These are phyloP conservation scores for Vanacampus margaritifer DNA, from an alignment of 2,113 vertebrate genomes.

Conservation along the genomic window DNA sequence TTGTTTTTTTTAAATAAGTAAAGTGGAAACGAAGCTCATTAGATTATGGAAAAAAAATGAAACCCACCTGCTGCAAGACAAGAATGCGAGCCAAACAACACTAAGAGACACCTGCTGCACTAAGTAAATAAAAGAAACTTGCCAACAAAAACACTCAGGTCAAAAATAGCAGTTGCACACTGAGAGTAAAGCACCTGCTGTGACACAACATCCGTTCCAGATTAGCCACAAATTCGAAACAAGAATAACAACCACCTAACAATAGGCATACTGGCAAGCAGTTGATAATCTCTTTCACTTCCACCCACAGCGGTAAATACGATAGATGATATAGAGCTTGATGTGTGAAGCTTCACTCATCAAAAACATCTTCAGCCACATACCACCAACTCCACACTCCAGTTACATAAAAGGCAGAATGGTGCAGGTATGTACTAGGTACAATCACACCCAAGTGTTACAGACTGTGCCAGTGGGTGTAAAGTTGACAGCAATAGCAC, in stretches of 20 bases:
- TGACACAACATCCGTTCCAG: slow-evolving; percentile 57
- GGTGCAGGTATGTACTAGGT: slow-evolving; percentile 5
- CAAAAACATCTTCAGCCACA: slow-evolving; percentile 8
- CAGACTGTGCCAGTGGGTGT: slow-evolving; percentile 19
- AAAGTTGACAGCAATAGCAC: slow-evolving; percentile 9
- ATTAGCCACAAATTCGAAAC: slow-evolving; percentile 33
- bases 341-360: slow-evolving; percentile 21
- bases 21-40: background rate
- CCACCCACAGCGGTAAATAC: slow-evolving; percentile 15
- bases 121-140: slow-evolving; percentile 38
- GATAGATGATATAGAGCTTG: slow-evolving; percentile 5
- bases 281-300: slow-evolving; percentile 19
- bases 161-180: slow-evolving; percentile 50
- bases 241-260: slow-evolving; percentile 62
- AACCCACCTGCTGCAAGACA: slow-evolving; percentile 42
- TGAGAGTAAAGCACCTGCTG: slow-evolving; percentile 60
- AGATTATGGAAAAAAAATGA: slow-evolving; percentile 19
- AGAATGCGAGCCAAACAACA: slow-evolving; percentile 38
- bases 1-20: too few relatives aligned
- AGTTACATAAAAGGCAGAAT: slow-evolving; percentile 34
- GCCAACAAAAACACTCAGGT: slow-evolving; percentile 55
- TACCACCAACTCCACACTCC: slow-evolving; percentile 19
- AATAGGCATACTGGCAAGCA: slow-evolving; percentile 38
- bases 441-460: slow-evolving; percentile 21
- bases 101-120: slow-evolving; percentile 49